Evolutionary conservation across 2,113 vertebrate genomes (phyloP), one percentile per base, ranked within the genome.

Genomic region (Percopsis transmontana): DNA sequence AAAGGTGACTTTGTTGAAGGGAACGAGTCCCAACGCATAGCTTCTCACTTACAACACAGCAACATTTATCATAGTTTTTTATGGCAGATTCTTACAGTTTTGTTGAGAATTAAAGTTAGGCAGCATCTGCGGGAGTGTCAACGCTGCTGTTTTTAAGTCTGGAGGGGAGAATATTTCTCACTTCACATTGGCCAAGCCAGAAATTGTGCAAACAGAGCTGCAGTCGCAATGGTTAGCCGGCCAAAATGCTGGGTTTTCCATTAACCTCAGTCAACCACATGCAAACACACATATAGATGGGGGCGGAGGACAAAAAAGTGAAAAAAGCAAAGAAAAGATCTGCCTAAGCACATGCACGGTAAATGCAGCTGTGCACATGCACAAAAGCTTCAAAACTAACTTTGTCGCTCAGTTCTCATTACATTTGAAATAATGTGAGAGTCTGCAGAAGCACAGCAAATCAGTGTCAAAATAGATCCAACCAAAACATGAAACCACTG

Each of bases 191-290:
- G 21, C 23, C 41, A 41, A 58, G 75, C 62, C 78, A 76, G 56
- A 63, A 83, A 81, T 52, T 77, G 55, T 76, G 59, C 62, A 88
- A 87, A 84, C 81, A 84, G 58, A 76, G 62, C 64, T 18, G 70
- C 2, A 33, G 67, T 81, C 83, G 58, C 81, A 81, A 39, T 16
- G 59, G 51, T 55, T 81, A 51, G 50, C 55, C 47, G 66, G 80
- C 85, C 87, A 82, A 87, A n/a, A 78, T 16, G 6, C 85, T 81
- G 81, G 81, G 45, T 79, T 84, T 79, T 77, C 75, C 79, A 81
- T 86, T 76, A 84, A 66, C 71, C 80, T 81, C 81, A 70, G 3
- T 67, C 14, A 45, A 78, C 76, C 85, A 52, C 58, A 82, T 59
- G 53, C 65, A 77, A 66, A 75, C 27, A 39, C 18, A 58, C 38